Conservation (phyloP, 1,140 invertebrate genomes). For the Cydia pomonella region DNA sequence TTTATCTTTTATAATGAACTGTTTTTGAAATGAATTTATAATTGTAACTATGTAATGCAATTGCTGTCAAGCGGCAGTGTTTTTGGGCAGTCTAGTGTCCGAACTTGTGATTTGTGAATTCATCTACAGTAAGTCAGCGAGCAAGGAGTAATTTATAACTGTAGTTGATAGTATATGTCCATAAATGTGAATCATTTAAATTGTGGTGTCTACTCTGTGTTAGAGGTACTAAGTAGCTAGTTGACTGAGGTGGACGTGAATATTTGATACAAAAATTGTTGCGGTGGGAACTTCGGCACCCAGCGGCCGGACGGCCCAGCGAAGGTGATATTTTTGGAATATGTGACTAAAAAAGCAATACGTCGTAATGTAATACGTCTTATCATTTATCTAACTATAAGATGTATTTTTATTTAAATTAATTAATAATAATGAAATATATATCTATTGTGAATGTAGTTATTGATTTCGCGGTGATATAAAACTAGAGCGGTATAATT, state of each 20-base stretch:
- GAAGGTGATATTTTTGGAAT: conserved; percentile 85
- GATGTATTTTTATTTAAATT: conserved; percentile 76
- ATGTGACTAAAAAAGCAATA: conserved; percentile 86
- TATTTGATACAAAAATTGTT: conserved; percentile 75
- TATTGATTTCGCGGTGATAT: conserved; percentile 79
- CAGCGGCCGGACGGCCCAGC: conserved; percentile 49
- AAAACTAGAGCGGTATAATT: conserved; percentile 73
- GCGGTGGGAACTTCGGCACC: conserved; percentile 44
- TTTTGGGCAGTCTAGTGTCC: conserved; percentile 32
- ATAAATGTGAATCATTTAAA: conserved; percentile 78
- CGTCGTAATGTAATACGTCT: conserved; percentile 84
- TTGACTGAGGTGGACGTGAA: conserved; percentile 68
- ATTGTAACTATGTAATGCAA: not conserved
- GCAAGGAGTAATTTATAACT: conserved; percentile 54
- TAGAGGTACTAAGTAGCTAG: conserved; percentile 75
- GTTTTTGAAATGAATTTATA: not conserved
- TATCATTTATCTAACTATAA: conserved; percentile 76
- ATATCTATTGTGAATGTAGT: conserved; percentile 79
- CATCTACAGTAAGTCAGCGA: conserved; percentile 62
- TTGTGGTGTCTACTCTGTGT: conserved; percentile 79
- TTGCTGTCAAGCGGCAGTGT: not conserved
- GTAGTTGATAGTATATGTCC: conserved; percentile 76
- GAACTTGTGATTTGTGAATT: conserved; percentile 38
- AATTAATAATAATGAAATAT: conserved; percentile 61
- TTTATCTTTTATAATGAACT: not conserved